Evolutionary conservation across 2,797 vertebrate genomes (phyloP).

Genomic region (Cephalopachus bancanus): DNA sequence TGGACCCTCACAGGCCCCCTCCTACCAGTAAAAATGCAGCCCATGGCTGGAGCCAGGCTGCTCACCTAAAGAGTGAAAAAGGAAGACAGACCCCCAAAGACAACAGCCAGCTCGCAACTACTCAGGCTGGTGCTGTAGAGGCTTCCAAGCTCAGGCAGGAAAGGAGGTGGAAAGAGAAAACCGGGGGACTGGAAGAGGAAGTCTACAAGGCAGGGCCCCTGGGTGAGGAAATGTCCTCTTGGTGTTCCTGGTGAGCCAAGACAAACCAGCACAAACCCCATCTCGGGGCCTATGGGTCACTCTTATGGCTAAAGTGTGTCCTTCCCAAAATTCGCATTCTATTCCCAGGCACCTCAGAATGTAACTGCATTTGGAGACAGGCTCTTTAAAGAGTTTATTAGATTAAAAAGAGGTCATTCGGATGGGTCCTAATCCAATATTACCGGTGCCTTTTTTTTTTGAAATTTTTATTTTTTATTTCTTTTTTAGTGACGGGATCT

Average conservation of each 20-base stretch:
- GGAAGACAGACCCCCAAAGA: not conserved
- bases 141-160: not conserved
- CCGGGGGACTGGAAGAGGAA: too few relatives aligned
- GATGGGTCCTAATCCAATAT: too few relatives aligned
- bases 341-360: too few relatives aligned
- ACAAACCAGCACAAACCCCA: not conserved
- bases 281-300: not conserved
- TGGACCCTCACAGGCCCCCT: not conserved
- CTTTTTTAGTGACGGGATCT: not conserved
- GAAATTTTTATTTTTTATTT: not conserved
- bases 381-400: too few relatives aligned
- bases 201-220: too few relatives aligned
- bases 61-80: not conserved
- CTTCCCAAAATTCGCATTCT: too few relatives aligned
- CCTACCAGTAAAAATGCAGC: not conserved
- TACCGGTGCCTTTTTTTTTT: not conserved
- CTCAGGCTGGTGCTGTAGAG: not conserved
- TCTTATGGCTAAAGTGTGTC: too few relatives aligned
- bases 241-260: not conserved
- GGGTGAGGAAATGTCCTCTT: not conserved
- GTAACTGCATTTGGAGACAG: too few relatives aligned
- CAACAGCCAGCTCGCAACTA: fast-evolving
- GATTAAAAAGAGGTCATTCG: too few relatives aligned
- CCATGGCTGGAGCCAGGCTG: too few relatives aligned
- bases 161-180: not conserved